Percentiles rank a stretch among this genome's conserved stretches.
phyloP scores from a whole-genome alignment of 2,797 vertebrate species.

The Semaprochilodus insignis region DNA sequence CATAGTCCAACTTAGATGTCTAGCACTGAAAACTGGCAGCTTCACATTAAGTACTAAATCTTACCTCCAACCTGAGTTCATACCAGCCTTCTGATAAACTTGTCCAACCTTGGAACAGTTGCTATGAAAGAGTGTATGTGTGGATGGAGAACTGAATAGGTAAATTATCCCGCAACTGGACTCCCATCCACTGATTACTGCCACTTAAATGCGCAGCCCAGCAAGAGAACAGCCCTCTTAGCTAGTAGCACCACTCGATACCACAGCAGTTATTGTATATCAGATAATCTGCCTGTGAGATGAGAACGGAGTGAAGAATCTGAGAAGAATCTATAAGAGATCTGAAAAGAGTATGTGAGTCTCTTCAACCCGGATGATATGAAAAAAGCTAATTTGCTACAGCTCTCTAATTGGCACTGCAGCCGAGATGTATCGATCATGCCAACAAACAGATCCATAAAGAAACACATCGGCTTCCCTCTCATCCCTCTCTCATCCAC shows the following conservation, averaged over 20 bases:
- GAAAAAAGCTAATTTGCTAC: background rate
- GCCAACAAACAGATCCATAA: constrained; percentile 21
- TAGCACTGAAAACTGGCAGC: background rate
- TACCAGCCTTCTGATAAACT: background rate
- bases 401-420: constrained; percentile 28
- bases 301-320: background rate
- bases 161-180: too few species aligned
- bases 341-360: background rate
- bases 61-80: background rate
- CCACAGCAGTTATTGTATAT: background rate
- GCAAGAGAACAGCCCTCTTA: too few species aligned
- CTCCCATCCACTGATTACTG: too few species aligned
- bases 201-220: too few species aligned
- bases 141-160: background rate
- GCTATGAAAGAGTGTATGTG: background rate
- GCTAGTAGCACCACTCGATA: background rate
- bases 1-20: background rate
- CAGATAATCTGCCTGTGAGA: background rate
- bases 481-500: background rate
- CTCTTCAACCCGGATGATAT: constrained; percentile 6
- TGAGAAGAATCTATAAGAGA: background rate
- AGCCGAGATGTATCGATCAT: background rate
- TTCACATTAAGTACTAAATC: background rate
- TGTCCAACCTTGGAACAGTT: background rate
- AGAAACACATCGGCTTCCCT: background rate